phyloP scores from a whole-genome alignment of 2,113 vertebrate genomes.

The Seriola dumerili region DNA sequence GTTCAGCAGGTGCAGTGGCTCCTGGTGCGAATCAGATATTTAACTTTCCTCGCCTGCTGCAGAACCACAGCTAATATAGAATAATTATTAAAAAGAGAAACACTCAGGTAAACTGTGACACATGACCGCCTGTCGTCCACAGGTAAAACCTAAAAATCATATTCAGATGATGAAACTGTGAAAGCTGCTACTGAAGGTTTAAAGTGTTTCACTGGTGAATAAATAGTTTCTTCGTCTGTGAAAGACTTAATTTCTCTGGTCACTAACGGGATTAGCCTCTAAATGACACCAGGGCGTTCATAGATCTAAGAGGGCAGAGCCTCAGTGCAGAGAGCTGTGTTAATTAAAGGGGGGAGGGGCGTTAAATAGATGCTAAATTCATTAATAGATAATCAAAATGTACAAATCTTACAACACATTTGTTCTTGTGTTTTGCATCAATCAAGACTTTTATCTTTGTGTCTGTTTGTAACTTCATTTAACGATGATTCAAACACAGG shows the following conservation, averaged over 20 bases:
- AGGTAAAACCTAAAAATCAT: not conserved
- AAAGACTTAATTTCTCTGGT: not conserved
- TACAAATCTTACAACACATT: not conserved
- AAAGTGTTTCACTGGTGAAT: not conserved
- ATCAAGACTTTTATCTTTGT: too few relatives aligned
- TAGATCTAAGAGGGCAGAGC: not conserved
- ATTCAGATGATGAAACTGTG: not conserved
- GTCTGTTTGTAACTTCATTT: too few relatives aligned
- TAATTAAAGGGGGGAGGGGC: not conserved
- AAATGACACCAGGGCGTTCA: not conserved
- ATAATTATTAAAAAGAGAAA: too few relatives aligned
- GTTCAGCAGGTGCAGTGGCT: too few relatives aligned
- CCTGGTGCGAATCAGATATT: too few relatives aligned
- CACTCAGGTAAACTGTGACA: not conserved
- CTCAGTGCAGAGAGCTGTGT: not conserved
- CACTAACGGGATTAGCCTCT: constrained; percentile 6
- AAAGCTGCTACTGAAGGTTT: not conserved
- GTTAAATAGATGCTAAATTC: not conserved
- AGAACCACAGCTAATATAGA: too few relatives aligned
- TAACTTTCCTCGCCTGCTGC: too few relatives aligned
- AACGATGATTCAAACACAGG: not conserved
- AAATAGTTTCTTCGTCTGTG: not conserved
- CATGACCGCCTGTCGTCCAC: not conserved
- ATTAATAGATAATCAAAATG: not conserved
- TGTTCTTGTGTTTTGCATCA: not conserved